Evolutionary conservation across 2,113 vertebrate genomes (phyloP).

Genomic region (Mesembrinibis cayennensis): DNA sequence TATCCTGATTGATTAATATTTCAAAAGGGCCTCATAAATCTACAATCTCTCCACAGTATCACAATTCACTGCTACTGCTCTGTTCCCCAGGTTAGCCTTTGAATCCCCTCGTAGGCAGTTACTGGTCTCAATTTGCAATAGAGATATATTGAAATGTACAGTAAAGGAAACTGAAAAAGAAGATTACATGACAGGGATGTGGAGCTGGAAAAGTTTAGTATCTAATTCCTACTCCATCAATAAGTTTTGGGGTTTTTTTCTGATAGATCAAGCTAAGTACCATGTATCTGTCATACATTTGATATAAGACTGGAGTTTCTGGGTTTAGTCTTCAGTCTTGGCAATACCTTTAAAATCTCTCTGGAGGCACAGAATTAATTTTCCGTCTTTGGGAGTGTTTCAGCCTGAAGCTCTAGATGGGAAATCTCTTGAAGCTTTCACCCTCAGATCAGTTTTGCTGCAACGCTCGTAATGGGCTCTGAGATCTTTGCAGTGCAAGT

Average conservation of each 20-base stretch:
- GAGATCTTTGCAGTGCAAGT: neutral
- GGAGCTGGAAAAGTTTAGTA: neutral
- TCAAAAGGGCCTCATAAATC: conserved; percentile 1
- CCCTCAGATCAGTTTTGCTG: neutral
- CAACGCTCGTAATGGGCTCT: accelerated
- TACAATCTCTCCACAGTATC: neutral
- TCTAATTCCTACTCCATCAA: neutral
- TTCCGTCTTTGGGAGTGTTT: neutral
- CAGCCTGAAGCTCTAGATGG: neutral
- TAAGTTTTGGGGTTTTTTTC: neutral
- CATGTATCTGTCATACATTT: neutral
- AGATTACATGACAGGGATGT: neutral
- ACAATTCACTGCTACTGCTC: neutral
- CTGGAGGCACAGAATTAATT: neutral
- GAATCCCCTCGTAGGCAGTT: neutral
- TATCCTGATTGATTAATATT: conserved; percentile 9
- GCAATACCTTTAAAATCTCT: neutral
- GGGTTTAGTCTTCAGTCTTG: neutral
- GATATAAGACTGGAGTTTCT: neutral
- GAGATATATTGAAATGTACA: neutral
- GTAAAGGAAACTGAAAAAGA: neutral
- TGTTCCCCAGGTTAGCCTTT: neutral
- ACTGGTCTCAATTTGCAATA: neutral
- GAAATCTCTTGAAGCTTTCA: neutral
- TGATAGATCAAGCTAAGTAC: neutral